A percentile compares a stretch with the other conserved stretches of the same genome.
Evolutionary conservation across 2,113 vertebrate genomes (phyloP).

Genomic region (Eretmochelys imbricata): DNA sequence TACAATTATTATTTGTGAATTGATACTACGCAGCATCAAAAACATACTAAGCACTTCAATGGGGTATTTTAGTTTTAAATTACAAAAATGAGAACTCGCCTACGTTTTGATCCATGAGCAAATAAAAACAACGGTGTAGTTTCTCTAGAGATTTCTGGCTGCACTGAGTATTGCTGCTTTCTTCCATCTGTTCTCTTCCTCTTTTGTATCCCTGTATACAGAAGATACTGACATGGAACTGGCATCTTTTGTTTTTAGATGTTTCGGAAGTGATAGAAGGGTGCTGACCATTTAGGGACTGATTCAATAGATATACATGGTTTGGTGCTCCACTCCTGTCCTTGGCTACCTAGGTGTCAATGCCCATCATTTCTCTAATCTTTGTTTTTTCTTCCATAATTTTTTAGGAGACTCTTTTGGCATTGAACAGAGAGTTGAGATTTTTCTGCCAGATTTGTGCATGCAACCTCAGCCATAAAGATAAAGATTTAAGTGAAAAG

Average conservation of each 20-base stretch:
- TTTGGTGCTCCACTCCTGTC: neutral
- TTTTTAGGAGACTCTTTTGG: conserved; percentile 79
- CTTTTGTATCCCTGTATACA: neutral
- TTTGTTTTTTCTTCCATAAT: neutral
- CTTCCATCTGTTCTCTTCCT: neutral
- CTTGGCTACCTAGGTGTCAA: neutral
- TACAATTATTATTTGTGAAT: neutral
- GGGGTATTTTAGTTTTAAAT: neutral
- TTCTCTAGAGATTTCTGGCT: neutral
- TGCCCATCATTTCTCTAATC: neutral
- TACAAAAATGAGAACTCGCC: neutral
- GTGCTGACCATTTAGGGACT: conserved; percentile 28
- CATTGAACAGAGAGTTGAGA: conserved; percentile 81
- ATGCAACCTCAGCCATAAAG: conserved; percentile 79
- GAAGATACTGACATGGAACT: fast-evolving
- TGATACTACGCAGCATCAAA: neutral
- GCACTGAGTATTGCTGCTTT: neutral
- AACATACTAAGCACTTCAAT: neutral
- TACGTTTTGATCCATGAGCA: fast-evolving
- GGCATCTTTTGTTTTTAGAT: neutral
- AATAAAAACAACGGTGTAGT: neutral
- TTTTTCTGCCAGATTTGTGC: conserved; percentile 82
- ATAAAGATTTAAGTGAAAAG: conserved; percentile 84
- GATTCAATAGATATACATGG: neutral
- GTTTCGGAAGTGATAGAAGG: conserved; percentile 14